Base-by-base conservation (phyloP, 2,888 invertebrate species). In the Drosophila robusta region DNA sequence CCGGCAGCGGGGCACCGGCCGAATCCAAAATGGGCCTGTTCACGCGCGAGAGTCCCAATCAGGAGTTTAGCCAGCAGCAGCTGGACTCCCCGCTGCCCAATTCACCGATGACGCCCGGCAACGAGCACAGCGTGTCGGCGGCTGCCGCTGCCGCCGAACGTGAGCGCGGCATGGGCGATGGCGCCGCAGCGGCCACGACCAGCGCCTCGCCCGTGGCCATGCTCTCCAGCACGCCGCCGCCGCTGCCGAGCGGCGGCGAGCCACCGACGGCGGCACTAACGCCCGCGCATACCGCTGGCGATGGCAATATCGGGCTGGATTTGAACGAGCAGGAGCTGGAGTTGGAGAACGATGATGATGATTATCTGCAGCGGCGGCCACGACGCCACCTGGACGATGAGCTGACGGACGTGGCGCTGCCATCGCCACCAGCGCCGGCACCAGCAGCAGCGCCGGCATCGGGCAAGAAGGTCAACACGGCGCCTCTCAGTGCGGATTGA, bases 11-110 rank as follows among this genome's bases (percentile, higher is more conserved):
- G 9, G 54, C 69, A 22, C 68, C 70, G 38, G 64, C 81, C 9
- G 92, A 92, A 65, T 89, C 91, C 1, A 91, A 91, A 79, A 92
- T 92, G 91, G 92, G 92, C 2, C 74, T 92, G 0, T 92, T 92
- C 39, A 92, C 92, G 16, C 87, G 92, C 32, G 92, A 92, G 72
- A 92, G 92, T 67, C 92, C 92, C 0, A 90, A 91, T 52, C 92
- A 92, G 81, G 92, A 90, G 67, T 90, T 90, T 57, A 90, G 77
- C 63, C 91, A 90, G 52, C 91, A 90, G 54, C 89, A 88, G 46
- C 66, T 89, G 1, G 90, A 90, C 36, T 90, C 91, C 0, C 78
- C 78, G 9, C 36, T 84, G 63, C 87, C 86, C 52, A 84, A 80
- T 26, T 90, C 90, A 14, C 90, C 90, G 14, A 72, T 80, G 67